Evolutionary conservation across 2,797 vertebrate species (phyloP).

Genomic region (Gymnoscopelus microlampas): DNA sequence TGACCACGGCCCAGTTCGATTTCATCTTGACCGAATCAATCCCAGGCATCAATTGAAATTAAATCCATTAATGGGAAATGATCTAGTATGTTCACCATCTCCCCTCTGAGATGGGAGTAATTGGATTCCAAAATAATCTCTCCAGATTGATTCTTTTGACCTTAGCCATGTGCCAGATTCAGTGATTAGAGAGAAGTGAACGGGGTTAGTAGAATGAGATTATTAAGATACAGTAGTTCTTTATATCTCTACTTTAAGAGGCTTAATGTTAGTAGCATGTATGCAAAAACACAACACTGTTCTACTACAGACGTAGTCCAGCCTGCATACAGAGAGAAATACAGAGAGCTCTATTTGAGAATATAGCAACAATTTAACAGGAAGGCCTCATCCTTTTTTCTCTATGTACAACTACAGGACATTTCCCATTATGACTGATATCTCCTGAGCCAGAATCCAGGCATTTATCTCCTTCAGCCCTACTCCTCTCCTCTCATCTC

Average conservation of each 20-base stretch:
- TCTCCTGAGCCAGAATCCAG: conserved; percentile 53
- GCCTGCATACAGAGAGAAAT: conserved; percentile 13
- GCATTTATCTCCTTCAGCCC: conserved; percentile 57
- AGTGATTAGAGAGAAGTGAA: neutral
- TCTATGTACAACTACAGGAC: conserved; percentile 44
- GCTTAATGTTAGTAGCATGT: too few relatives aligned
- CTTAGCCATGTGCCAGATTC: conserved; percentile 19
- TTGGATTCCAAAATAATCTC: conserved; percentile 37
- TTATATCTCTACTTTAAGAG: too few relatives aligned
- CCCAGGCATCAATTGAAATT: conserved; percentile 50
- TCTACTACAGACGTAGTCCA: too few relatives aligned
- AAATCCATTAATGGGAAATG: conserved; percentile 43
- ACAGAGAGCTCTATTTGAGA: conserved; percentile 33
- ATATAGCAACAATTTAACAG: conserved; percentile 15
- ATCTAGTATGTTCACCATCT: conserved; percentile 38
- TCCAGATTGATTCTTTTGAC: conserved; percentile 43
- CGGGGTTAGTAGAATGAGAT: neutral
- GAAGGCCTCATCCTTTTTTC: conserved; percentile 42
- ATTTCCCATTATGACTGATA: conserved; percentile 58
- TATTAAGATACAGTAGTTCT: neutral
- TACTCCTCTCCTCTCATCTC: conserved; percentile 33
- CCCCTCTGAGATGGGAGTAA: conserved; percentile 31
- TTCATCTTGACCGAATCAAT: conserved; percentile 21
- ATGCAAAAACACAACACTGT: too few relatives aligned
- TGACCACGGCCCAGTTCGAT: conserved; percentile 35